Evolutionary conservation across 2,888 invertebrate genomes (phyloP), one percentile per base, ranked within the genome.

Genomic region (Platycheirus rosarum): DNA sequence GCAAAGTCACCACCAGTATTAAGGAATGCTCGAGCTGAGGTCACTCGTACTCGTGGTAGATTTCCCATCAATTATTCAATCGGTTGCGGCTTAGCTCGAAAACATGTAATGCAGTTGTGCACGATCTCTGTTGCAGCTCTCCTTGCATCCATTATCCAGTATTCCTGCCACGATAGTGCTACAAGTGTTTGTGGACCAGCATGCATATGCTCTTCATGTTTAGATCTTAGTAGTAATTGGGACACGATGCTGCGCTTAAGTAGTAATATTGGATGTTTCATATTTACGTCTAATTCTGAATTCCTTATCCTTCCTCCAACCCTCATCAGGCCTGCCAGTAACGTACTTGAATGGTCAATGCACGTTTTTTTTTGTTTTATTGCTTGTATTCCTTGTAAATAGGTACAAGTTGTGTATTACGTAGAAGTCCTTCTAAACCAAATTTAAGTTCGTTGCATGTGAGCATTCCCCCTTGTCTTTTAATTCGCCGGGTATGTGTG

Each of bases 1-100:
- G 29, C 55, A 40, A 69, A 57, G 35, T 69, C 69, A 3, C 57
- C 48, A n/a, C 68, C 55, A 20, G 13, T 53, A 14, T 44, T 11
- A 13, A 57, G 9, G 42, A 68, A 63, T 20, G 63, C 14, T 29
- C 63, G 13, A 32, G 35, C 14, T 35, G 32, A 18, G 5, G n/a
- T 20, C n/a, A 63, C 48, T n/a, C 63, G 14, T 20, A 9, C 20
- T 13, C 13, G 7, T 5, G 66, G 66, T 23, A 66, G 26, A 32
- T 53, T 40, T 20, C 53, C 53, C 51, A 66, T 66, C 13, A 44
- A 13, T 13, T 66, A 53, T 32, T 32, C 16, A 32, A 63, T 26
- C 13, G 32, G 35, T 26, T 29, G 14, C 0, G 57, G 57, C 18
- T 16, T 32, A 35, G 20, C 13, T 37, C 37, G 40, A 14, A 37